Evolutionary conservation across 2,888 invertebrate genomes (phyloP).

Genomic region (Thymelicus acteon): DNA sequence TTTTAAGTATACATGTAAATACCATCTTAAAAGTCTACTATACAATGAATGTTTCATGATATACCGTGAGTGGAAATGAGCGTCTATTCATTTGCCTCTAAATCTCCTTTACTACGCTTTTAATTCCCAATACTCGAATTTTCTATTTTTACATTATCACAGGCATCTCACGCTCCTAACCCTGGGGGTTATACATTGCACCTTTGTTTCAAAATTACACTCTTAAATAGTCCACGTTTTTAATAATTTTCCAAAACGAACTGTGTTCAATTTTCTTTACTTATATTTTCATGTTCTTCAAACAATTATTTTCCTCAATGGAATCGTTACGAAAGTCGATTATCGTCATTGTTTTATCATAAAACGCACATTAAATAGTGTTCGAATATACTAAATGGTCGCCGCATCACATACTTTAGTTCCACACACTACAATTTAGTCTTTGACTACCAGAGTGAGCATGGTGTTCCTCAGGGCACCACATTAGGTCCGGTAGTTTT

Average conservation of each 20-base stretch:
- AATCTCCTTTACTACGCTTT: conserved; percentile 53
- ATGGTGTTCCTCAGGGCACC: conserved; percentile 59
- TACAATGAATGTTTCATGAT: conserved; percentile 47
- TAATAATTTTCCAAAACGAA: conserved; percentile 53
- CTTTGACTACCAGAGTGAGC: conserved; percentile 14
- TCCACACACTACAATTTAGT: conserved; percentile 37
- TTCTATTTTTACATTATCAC: conserved; percentile 76
- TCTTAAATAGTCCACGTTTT: conserved; percentile 51
- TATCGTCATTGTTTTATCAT: conserved; percentile 11
- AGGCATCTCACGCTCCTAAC: conserved; percentile 74
- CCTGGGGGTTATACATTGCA: conserved; percentile 76
- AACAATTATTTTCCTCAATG: conserved; percentile 10
- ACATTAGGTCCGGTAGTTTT: conserved; percentile 55
- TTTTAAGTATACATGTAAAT: conserved; percentile 58
- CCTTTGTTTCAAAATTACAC: conserved; percentile 68
- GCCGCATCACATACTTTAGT: conserved; percentile 41
- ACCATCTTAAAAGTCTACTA: conserved; percentile 48
- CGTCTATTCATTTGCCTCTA: conserved; percentile 64
- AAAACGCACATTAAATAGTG: conserved; percentile 5
- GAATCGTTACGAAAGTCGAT: conserved; percentile 17
- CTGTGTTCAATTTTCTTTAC: conserved; percentile 56
- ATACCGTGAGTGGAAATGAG: conserved; percentile 54
- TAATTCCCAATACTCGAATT: conserved; percentile 57
- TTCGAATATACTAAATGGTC: conserved; percentile 33
- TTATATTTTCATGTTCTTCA: conserved; percentile 1